Base-by-base conservation (phyloP, 2,888 invertebrate species). In the Acrobasis suavella region DNA sequence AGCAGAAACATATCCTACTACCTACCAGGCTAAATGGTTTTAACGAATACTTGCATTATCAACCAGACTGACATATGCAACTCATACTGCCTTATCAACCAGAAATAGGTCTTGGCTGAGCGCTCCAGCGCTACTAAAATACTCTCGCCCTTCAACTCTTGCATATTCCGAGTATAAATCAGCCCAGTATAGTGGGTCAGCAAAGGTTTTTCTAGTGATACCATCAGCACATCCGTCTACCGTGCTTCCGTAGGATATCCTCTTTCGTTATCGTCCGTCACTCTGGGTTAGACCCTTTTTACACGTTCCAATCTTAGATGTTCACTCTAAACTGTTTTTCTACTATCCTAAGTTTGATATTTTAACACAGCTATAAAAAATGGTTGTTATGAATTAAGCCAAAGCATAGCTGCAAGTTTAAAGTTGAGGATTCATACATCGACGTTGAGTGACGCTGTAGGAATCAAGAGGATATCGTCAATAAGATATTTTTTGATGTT, bases 241-340 rank as follows among this genome's bases (percentile, higher is more conserved):
- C 17, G 22, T 68, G 76, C 81, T 85, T 86, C 84, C 85, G 82
- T 80, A 80, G 84, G 77, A 83, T 83, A 85, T 84, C 78, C 85
- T 82, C 80, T 77, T 83, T 83, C 74, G 79, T 84, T 88, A 86
- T 86, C 87, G 76, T 63, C 63, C 68, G 72, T 70, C 76, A 70
- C 70, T 70, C 71, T 62, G 65, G 75, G 73, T 74, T 10, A 46
- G 46, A 14, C 14, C 46, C n/a, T 46, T 46, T 46, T 46, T n/a
- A 46, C 46, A 46, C 46, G 7, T 46, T 10, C 10, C 12, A 14
- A 46, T 6, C 46, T 46, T 14, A 46, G n/a, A n/a, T 2, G n/a
- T 14, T 6, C 6, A 46, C 1, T 42, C 12, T 42, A 10, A 2
- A 14, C 12, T 1, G 12, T 42, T 42, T n/a, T 42, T 42, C 56